phyloP scores from a whole-genome alignment of 1,140 invertebrate species.

The Nymphalis io region DNA sequence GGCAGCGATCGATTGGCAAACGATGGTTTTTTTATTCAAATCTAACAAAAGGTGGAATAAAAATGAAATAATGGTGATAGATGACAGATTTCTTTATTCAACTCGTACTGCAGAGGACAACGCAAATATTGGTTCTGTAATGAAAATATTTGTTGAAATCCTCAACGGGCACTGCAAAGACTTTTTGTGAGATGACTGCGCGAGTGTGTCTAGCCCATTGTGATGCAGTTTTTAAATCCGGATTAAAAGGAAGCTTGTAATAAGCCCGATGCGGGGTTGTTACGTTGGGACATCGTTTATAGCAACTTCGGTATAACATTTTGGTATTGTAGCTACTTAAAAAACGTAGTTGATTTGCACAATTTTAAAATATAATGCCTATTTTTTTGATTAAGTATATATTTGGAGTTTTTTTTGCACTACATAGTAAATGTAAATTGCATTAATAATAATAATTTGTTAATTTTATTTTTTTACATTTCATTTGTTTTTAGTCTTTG shows the following conservation, averaged over 20 bases:
- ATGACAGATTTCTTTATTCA: constrained; percentile 53
- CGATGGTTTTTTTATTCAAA: constrained; percentile 58
- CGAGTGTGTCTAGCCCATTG: constrained; percentile 68
- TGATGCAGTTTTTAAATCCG: constrained; percentile 73
- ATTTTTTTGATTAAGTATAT: constrained; percentile 1
- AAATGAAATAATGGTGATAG: constrained; percentile 59
- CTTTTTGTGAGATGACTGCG: constrained; percentile 60
- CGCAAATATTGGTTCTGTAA: constrained; percentile 74
- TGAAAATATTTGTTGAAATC: constrained; percentile 75
- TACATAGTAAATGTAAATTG: no score
- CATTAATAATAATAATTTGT: no score
- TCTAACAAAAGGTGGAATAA: constrained; percentile 50
- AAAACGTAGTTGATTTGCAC: constrained; percentile 36
- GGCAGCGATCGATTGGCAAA: constrained; percentile 34
- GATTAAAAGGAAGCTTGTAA: constrained; percentile 76
- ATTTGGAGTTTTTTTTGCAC: background rate
- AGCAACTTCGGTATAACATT: constrained; percentile 41
- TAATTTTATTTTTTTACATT: background rate
- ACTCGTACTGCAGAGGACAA: constrained; percentile 54
- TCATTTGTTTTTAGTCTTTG: background rate
- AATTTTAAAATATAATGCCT: constrained; percentile 31
- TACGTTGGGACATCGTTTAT: constrained; percentile 39
- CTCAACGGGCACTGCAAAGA: constrained; percentile 56
- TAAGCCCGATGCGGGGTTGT: constrained; percentile 52
- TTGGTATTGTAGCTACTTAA: constrained; percentile 33